Percentiles rank a stretch among this genome's conserved stretches.
Conservation (phyloP, 2,888 invertebrate genomes). For the Fragum whitleyi region DNA sequence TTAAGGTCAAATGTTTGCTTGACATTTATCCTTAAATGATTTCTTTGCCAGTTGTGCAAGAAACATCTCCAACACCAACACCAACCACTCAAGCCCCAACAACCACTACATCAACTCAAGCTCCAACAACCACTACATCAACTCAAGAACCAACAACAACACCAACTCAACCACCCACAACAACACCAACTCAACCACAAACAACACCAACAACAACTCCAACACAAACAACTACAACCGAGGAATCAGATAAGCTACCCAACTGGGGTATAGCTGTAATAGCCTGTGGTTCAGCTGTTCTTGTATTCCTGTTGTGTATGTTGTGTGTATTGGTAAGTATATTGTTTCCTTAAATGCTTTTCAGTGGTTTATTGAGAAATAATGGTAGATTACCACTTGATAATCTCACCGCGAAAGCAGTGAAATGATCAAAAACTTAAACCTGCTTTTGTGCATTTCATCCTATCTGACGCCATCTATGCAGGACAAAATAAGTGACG, state of each 20-base stretch:
- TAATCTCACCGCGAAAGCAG: too few species aligned
- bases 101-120: neutral
- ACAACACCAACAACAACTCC: slow-evolving; percentile 34
- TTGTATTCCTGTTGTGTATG: slow-evolving; percentile 72
- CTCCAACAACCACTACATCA: neutral
- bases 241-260: slow-evolving; percentile 49
- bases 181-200: slow-evolving; percentile 17
- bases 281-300: slow-evolving; percentile 73
- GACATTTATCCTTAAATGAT: too few species aligned
- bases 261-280: slow-evolving; percentile 79
- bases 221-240: slow-evolving; percentile 32
- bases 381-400: too few species aligned
- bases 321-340: slow-evolving; percentile 75
- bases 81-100: neutral
- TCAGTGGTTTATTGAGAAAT: too few species aligned
- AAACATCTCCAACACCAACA: neutral
- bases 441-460: too few species aligned
- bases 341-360: neutral
- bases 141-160: slow-evolving; percentile 4
- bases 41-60: neutral
- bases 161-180: neutral
- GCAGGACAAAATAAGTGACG: too few species aligned
- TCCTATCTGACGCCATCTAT: too few species aligned
- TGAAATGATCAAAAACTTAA: too few species aligned
- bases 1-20: too few species aligned